A percentile compares a stretch with the other conserved stretches of the same genome.
phyloP scores from a whole-genome alignment of 2,888 invertebrate species.

The Antitype chi region DNA sequence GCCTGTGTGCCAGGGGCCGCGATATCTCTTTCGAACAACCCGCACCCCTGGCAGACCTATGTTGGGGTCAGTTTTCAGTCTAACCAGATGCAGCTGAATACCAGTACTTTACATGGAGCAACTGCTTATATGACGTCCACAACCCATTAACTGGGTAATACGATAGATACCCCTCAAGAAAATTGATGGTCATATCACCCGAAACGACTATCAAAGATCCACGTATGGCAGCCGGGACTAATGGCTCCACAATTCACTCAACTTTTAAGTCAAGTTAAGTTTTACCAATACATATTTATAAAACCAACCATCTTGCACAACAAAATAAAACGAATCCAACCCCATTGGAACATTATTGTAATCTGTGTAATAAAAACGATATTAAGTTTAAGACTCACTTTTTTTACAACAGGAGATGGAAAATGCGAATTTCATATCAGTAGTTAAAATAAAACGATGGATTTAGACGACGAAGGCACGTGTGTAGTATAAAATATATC shows the following conservation, averaged over 20 bases:
- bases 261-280: background rate
- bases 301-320: conserved; percentile 49
- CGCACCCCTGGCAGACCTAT: too few relatives aligned
- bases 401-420: conserved; percentile 86
- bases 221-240: too few relatives aligned
- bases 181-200: too few relatives aligned
- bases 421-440: conserved; percentile 87
- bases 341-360: conserved; percentile 84
- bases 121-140: too few relatives aligned
- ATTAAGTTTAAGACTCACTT: conserved; percentile 87
- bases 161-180: too few relatives aligned
- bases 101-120: too few relatives aligned
- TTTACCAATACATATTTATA: background rate
- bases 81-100: too few relatives aligned
- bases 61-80: too few relatives aligned
- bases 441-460: conserved; percentile 88
- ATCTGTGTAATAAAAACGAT: conserved; percentile 88
- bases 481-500: conserved; percentile 73
- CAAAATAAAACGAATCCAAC: conserved; percentile 70
- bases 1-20: too few relatives aligned
- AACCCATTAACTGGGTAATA: too few relatives aligned
- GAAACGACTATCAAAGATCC: too few relatives aligned
- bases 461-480: conserved; percentile 80
- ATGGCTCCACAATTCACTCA: background rate
- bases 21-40: too few relatives aligned